Base-by-base conservation (phyloP, 2,888 invertebrate genomes). In the Rosalia funebris region DNA sequence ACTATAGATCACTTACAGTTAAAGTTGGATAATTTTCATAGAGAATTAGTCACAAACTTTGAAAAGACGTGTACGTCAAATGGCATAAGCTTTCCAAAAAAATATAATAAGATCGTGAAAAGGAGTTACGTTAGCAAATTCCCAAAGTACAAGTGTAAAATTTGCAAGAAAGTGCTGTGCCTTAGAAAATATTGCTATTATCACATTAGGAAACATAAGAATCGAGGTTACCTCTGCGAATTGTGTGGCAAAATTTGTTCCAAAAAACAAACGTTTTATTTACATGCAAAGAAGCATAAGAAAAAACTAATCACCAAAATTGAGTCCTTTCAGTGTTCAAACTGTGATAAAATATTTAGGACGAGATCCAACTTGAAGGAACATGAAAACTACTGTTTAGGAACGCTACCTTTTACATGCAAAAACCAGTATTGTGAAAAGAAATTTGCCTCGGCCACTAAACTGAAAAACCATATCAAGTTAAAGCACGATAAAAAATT, bases 401-500 rank as follows among this genome's bases (percentile, higher is more conserved):
- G 79, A 2, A 63, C 67, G 14, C 69, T 79, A 36, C 80, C 81
- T 4, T 78, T 71, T 62, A 66, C 62, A 39, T 81, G 81, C 60
- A 75, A 74, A 62, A 62, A 69, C 42, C 58, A 63, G 5, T 58
- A 66, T 44, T 81, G 81, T 55, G 74, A 75, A 61, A 81, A 81
- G 57, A 76, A 77, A 64, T 81, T 81, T 68, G 68, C 81, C 7
- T 74, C 80, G 0, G 57, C 70, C 5, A 77, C 79, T 0, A 81
- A 79, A 71, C 62, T 81, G 20, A 81, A 79, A 62, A 77, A 76
- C 61, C 81, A 81, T 52, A 63, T 75, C 1, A 77, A 77, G 67
- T 57, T 80, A 5, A 79, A 80, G 60, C 81, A 81, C 55, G 81
- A 81, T 20, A 81, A 81, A 59, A 80, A 80, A 65, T 80, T 80